phyloP scores from a whole-genome alignment of 2,797 vertebrate species.

The Coracias cyanogaster region DNA sequence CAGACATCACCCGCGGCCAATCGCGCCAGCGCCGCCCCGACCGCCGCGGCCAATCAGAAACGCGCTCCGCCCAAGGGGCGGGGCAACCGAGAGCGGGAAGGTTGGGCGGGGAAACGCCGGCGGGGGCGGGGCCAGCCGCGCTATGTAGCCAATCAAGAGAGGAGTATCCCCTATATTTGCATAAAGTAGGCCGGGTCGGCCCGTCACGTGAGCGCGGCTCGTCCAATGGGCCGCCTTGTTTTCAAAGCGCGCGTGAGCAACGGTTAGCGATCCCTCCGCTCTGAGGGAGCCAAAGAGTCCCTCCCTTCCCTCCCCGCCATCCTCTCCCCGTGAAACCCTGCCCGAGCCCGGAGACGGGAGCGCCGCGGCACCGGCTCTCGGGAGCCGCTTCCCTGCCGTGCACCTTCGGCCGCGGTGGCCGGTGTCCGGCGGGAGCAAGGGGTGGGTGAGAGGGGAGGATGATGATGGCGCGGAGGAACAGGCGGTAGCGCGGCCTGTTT shows the following conservation, averaged over 20 bases:
- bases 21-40: accelerated
- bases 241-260: neutral
- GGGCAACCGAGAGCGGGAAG: accelerated
- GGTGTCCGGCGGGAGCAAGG: neutral
- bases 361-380: neutral
- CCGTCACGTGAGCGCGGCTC: neutral
- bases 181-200: too few species aligned
- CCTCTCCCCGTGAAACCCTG: accelerated
- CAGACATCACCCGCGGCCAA: neutral
- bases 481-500: neutral
- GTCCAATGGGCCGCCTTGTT: neutral
- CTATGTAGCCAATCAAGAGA: neutral
- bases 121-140: too few species aligned
- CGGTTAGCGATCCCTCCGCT: neutral
- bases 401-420: too few species aligned
- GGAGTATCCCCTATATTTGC: accelerated
- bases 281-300: neutral
- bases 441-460: neutral
- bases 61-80: accelerated
- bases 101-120: neutral
- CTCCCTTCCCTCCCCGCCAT: too few species aligned
- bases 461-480: neutral
- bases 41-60: neutral
- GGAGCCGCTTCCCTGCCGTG: neutral
- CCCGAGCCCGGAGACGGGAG: neutral